These are phyloP conservation scores for Pollenia amentaria DNA, from an alignment of 2,888 invertebrate genomes.

Conservation along the genomic window DNA sequence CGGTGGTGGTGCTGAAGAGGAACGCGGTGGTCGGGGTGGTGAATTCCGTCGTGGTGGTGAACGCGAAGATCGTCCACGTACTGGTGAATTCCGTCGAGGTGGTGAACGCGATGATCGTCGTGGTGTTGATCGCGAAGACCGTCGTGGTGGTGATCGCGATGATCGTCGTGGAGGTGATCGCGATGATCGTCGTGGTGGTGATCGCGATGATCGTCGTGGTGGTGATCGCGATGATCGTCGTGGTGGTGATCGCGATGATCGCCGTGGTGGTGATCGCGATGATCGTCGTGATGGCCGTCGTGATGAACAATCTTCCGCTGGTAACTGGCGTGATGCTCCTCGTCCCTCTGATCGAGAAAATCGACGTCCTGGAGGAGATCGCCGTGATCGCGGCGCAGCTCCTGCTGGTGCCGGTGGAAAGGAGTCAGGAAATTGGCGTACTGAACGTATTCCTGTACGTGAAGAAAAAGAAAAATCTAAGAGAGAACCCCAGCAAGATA, in stretches of 20 bases:
- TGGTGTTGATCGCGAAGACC: slow-evolving; percentile 67
- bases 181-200: slow-evolving; percentile 75
- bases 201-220: slow-evolving; percentile 74
- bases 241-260: slow-evolving; percentile 74
- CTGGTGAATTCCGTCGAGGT: slow-evolving; percentile 67
- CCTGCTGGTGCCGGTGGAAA: slow-evolving; percentile 76
- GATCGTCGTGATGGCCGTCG: slow-evolving; percentile 76
- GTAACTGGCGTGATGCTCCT: slow-evolving; percentile 82
- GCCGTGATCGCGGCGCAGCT: slow-evolving; percentile 77
- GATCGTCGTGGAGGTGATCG: slow-evolving; percentile 75
- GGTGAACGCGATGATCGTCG: slow-evolving; percentile 75
- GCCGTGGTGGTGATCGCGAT: slow-evolving; percentile 70
- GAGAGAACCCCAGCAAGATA: slow-evolving; percentile 79
- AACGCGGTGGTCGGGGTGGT: slow-evolving; percentile 55
- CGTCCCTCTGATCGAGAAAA: slow-evolving; percentile 81
- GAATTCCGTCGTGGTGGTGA: slow-evolving; percentile 75
- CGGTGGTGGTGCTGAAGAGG: slow-evolving; percentile 76
- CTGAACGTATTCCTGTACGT: slow-evolving; percentile 80
- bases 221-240: slow-evolving; percentile 75
- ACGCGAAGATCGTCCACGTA: slow-evolving; percentile 66
- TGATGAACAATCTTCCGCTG: slow-evolving; percentile 75
- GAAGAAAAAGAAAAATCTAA: slow-evolving; percentile 82
- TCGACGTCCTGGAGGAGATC: slow-evolving; percentile 76
- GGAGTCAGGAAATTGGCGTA: slow-evolving; percentile 82
- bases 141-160: slow-evolving; percentile 73